Base-by-base conservation (phyloP, 1,140 invertebrate species). In the Bactericera cockerelli region DNA sequence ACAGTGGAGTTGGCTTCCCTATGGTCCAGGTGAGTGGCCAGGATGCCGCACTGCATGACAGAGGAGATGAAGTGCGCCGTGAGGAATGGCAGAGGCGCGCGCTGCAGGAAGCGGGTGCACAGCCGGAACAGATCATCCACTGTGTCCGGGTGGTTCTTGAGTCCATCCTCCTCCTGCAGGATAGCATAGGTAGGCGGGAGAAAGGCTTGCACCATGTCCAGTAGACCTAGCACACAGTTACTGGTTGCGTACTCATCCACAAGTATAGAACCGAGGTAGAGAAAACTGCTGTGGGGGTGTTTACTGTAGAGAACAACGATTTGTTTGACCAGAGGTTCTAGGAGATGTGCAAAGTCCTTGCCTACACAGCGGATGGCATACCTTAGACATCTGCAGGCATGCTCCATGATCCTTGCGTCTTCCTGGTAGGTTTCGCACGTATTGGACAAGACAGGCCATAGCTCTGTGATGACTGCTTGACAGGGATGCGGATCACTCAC, bases 111-210 rank as follows among this genome's bases (percentile, higher is more conserved):
- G 67, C 83, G 78, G 57, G 83, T 78, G 69, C 87, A 91, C 22
- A 97, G 76, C 53, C 94, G 76, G 70, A 97, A 98, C 59, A 98
- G 81, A 70, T 98, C 96, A 70, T 98, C 96, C 0, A 98, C 91
- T 0, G 93, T 98, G 65, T 98, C 95, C 0, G 96, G 94, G 77
- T 98, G 86, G 71, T 95, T 86, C 60, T 83, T 77, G 8, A 98
- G 72, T 1, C 89, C 88, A 62, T 81, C 78, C 58, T 76, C 73
- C 66, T 79, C 79, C 69, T 89, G 83, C 55, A 96, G 75, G 65
- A 93, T 70, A 49, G 76, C 74, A 70, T 97, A 92, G 33, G 93
- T 89, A 42, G 89, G 86, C 58, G 79, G 78, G 66, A 93, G 82
- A 67, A 95, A 85, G 38, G 85, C 87, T 73, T 88, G 78, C 63